Conservation (phyloP, 1,140 invertebrate species). For the Dendrolimus kikuchii region DNA sequence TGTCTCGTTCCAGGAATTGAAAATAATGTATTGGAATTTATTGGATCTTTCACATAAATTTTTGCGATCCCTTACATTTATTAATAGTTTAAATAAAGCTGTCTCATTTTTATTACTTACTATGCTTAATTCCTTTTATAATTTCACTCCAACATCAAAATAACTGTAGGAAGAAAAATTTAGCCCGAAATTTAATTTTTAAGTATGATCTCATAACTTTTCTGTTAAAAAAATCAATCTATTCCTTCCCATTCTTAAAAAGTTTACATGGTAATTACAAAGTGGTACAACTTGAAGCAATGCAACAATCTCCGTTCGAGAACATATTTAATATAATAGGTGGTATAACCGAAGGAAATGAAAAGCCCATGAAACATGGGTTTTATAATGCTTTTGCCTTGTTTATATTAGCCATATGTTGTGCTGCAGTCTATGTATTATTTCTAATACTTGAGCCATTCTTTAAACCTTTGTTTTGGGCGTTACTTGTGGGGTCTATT, state of each 20-base stretch:
- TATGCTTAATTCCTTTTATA: neutral
- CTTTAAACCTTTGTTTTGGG: slow-evolving; percentile 94
- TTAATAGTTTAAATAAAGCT: no score
- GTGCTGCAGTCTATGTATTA: slow-evolving; percentile 82
- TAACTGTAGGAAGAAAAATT: slow-evolving; percentile 7
- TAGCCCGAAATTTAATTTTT: slow-evolving; percentile 19
- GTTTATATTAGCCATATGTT: slow-evolving; percentile 77
- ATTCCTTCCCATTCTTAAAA: no score
- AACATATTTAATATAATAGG: slow-evolving; percentile 67
- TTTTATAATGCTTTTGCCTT: slow-evolving; percentile 89
- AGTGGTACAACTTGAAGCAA: slow-evolving; percentile 16
- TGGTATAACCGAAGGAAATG: slow-evolving; percentile 69
- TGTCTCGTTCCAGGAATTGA: no score
- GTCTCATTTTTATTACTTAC: no score
- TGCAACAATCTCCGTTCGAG: slow-evolving; percentile 65
- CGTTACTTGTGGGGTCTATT: slow-evolving; percentile 90
- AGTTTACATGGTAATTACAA: neutral
- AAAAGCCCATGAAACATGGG: slow-evolving; percentile 90
- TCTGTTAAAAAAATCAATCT: neutral
- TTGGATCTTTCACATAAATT: no score
- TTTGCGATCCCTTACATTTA: no score
- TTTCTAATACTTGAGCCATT: slow-evolving; percentile 89
- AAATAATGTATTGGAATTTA: no score
- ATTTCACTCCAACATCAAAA: neutral
- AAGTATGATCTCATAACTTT: slow-evolving; percentile 28